Percentiles rank a stretch among this genome's conserved stretches.
phyloP scores from a whole-genome alignment of 2,888 invertebrate species.

The Xanthia togata region DNA sequence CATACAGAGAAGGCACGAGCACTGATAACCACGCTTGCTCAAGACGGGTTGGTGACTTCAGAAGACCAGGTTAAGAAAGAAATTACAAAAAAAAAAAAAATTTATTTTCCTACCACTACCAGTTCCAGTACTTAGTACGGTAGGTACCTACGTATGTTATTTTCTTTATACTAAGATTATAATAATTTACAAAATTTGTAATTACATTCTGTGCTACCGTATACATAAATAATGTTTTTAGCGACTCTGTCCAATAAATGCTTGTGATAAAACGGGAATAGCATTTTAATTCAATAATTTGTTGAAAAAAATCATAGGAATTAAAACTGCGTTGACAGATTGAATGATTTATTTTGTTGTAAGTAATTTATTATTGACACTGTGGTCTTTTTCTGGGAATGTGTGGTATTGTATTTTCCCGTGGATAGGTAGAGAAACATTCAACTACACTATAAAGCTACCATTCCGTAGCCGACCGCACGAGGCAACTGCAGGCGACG shows the following conservation, averaged over 20 bases:
- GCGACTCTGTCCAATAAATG: slow-evolving; percentile 54
- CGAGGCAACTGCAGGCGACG: too few relatives aligned
- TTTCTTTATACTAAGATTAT: slow-evolving; percentile 84
- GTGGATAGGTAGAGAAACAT: not conserved
- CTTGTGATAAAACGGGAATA: slow-evolving; percentile 61
- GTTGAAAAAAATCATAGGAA: slow-evolving; percentile 44
- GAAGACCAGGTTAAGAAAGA: too few relatives aligned
- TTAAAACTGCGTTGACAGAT: slow-evolving; percentile 53
- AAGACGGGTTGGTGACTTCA: too few relatives aligned
- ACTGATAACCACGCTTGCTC: too few relatives aligned
- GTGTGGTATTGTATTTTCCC: slow-evolving; percentile 13
- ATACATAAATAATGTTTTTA: slow-evolving; percentile 82
- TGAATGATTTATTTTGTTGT: slow-evolving; percentile 49
- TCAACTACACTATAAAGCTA: too few relatives aligned
- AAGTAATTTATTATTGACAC: slow-evolving; percentile 16
- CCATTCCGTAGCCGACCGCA: too few relatives aligned
- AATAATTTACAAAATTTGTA: slow-evolving; percentile 88
- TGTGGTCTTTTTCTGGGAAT: slow-evolving; percentile 22
- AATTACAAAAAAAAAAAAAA: too few relatives aligned
- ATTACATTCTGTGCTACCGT: slow-evolving; percentile 84
- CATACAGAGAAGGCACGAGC: too few relatives aligned
- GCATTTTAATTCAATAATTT: slow-evolving; percentile 57
- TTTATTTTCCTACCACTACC: slow-evolving; percentile 75
- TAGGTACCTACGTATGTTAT: slow-evolving; percentile 72
- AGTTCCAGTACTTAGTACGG: slow-evolving; percentile 71